Evolutionary conservation across 2,888 invertebrate genomes (phyloP), one percentile per base, ranked within the genome.

Genomic region (Nesidiocoris tenuis): DNA sequence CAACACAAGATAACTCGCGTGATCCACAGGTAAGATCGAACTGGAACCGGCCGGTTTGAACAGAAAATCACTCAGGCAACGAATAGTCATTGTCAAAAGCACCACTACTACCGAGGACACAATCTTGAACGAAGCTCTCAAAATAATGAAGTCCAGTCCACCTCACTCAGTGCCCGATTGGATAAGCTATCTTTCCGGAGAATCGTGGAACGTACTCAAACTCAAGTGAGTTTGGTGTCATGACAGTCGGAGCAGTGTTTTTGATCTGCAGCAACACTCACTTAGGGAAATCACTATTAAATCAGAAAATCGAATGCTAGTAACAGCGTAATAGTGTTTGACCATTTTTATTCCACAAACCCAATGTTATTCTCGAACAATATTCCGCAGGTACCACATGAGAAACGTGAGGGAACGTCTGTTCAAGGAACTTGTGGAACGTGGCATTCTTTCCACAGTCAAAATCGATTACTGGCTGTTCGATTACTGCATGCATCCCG

Each of bases 151-250:
- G 87, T 97, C 98, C 84, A 98, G 98, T 64, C 96, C 97, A 59
- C 92, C 96, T 76, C 98, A 99, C 87, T 92, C 95, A 76, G 95
- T 98, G 59, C 97, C 97, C 85, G 95, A 94, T 85, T 99, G 99
- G 99, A 96, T 99, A 84, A 98, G 99, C 87, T 99, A 98, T 86
- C 88, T 99, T 71, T 97, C 97, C 86, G 98, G 96, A 81, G 98
- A 98, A 87, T 98, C 99, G 80, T 99, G 99, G 99, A 99, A 99
- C 86, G 98, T 98, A 39, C 87, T 99, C 83, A 99, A 99, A 85
- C 87, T 99, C 81, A 72, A 72, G 72, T 72, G 63, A 63, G 72
- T 7, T 22, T 21, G 12, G 61, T 54, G n/a, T 54, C n/a, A 7
- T 54, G n/a, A n/a, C n/a, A n/a, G n/a, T n/a, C n/a, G n/a, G n/a